A percentile compares a stretch with the other conserved stretches of the same genome.
These are phyloP conservation scores for Cryptomyrus ogoouensis DNA, from an alignment of 2,113 vertebrate species.

Conservation along the genomic window DNA sequence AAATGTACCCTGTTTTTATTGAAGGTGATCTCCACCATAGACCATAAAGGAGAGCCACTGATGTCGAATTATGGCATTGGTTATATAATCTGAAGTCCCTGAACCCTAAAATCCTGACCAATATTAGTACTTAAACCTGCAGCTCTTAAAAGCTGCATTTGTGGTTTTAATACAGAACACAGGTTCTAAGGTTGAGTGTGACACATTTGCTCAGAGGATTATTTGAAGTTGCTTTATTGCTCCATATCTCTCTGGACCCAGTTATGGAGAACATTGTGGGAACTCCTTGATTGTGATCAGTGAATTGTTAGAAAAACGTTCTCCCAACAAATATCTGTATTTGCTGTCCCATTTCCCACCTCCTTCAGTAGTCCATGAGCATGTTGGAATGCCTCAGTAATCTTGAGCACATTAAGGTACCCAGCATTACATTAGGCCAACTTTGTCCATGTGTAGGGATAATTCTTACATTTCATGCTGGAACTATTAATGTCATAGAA, in stretches of 20 bases:
- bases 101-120: not conserved
- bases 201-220: not conserved
- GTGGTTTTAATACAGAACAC: not conserved
- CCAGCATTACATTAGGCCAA: slow-evolving; percentile 15
- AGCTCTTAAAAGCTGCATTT: not conserved
- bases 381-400: slow-evolving; percentile 51
- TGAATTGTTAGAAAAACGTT: not conserved
- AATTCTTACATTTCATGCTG: not conserved
- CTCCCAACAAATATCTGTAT: not conserved
- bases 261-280: not conserved
- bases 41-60: not conserved
- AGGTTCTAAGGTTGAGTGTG: not conserved
- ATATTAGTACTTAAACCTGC: not conserved
- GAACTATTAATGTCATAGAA: not conserved
- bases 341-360: slow-evolving; percentile 16
- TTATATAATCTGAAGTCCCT: not conserved
- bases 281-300: not conserved
- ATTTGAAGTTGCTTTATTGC: not conserved
- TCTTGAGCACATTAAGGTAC: slow-evolving; percentile 42
- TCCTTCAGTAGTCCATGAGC: not conserved
- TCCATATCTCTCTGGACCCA: not conserved
- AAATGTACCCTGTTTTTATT: not conserved
- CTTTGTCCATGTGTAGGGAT: not conserved
- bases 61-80: not conserved
- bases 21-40: not conserved